A percentile compares a stretch with the other conserved stretches of the same genome.
Evolutionary conservation across 2,113 vertebrate species (phyloP).

Genomic region (Pagrus major): DNA sequence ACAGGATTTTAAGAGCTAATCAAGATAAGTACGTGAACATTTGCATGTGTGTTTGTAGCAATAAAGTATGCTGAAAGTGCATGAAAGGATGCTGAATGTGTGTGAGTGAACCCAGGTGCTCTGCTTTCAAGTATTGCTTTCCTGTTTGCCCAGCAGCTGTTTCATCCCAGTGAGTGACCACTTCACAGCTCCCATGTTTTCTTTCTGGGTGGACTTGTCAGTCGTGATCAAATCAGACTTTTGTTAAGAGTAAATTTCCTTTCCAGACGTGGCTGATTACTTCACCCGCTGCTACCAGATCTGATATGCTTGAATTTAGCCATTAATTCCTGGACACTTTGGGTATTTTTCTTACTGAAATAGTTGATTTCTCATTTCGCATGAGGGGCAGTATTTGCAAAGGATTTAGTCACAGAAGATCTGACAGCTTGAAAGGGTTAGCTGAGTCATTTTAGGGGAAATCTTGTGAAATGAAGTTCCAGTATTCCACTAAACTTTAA

Average conservation of each 20-base stretch:
- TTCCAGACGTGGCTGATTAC: conserved; percentile 64
- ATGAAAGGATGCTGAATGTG: conserved; percentile 55
- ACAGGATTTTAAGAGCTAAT: background rate
- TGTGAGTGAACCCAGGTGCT: conserved; percentile 68
- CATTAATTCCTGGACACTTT: conserved; percentile 47
- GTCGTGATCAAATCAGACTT: conserved; percentile 71
- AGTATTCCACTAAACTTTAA: conserved; percentile 2
- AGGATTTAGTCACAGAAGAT: conserved; percentile 59
- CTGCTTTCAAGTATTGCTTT: conserved; percentile 69
- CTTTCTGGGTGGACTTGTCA: conserved; percentile 75
- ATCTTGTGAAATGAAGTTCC: conserved; percentile 30
- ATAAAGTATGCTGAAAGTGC: conserved; percentile 36
- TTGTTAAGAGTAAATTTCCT: conserved; percentile 65
- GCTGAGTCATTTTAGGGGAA: conserved; percentile 24
- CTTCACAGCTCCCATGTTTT: conserved; percentile 77
- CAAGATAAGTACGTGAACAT: background rate
- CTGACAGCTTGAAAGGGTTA: conserved; percentile 63
- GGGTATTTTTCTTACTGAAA: conserved; percentile 64
- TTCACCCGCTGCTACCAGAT: conserved; percentile 48
- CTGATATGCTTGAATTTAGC: conserved; percentile 62
- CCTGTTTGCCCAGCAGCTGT: conserved; percentile 72
- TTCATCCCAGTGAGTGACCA: conserved; percentile 66
- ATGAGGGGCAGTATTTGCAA: conserved; percentile 56
- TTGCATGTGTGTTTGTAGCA: conserved; percentile 11
- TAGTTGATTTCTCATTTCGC: conserved; percentile 45